These are phyloP conservation scores for Malurus cyaneus DNA, from an alignment of 2,113 vertebrate species.

Conservation along the genomic window DNA sequence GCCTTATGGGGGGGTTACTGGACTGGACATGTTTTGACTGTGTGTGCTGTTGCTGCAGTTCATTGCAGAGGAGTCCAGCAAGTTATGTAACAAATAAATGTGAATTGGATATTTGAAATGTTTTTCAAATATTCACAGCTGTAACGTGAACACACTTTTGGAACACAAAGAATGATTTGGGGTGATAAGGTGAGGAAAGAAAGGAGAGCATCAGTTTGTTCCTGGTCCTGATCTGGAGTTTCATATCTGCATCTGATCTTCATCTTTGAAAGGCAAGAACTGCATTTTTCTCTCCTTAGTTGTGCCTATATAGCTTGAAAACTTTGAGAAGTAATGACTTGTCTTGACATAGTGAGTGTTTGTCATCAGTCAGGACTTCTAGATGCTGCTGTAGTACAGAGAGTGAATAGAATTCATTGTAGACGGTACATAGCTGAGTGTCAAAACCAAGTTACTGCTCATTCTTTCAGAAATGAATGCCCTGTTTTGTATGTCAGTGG, in stretches of 20 bases:
- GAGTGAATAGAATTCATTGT: neutral
- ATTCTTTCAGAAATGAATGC: neutral
- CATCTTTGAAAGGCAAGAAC: neutral
- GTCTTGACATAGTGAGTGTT: neutral
- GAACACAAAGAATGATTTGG: neutral
- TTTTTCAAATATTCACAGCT: neutral
- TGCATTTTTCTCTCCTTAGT: neutral
- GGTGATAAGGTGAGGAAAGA: neutral
- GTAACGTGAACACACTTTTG: rapidly evolving
- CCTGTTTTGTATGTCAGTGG: neutral
- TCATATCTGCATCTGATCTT: neutral
- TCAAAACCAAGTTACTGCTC: neutral
- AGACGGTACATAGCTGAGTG: neutral
- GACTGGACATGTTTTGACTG: neutral
- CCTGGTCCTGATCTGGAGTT: neutral
- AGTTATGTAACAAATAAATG: neutral
- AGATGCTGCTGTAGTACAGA: neutral
- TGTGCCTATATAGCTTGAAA: neutral
- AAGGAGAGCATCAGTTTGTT: neutral
- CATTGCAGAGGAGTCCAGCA: neutral
- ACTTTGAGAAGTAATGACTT: neutral
- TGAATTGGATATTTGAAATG: neutral
- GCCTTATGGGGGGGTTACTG: neutral
- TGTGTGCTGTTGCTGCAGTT: neutral
- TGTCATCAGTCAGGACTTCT: neutral